Evolutionary conservation across 2,888 invertebrate genomes (phyloP), one percentile per base, ranked within the genome.

Genomic region (Oscheius sp.): DNA sequence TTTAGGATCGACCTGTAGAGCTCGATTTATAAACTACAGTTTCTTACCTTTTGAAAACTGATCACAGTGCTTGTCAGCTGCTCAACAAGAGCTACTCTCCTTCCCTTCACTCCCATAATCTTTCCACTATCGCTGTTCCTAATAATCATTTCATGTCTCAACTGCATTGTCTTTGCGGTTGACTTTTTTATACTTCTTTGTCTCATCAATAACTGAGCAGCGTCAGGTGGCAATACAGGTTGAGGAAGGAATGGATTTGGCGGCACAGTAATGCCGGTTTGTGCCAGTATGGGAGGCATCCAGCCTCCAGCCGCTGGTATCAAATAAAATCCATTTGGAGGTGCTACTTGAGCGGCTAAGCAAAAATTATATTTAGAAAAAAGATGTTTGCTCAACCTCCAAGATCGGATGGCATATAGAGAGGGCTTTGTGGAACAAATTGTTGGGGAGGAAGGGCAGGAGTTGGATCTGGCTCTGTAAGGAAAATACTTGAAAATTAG

Each of bases 1-100:
- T 83, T 95, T 95, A 79, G 94, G 93, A 88, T 92, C 94, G 78
- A 96, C 95, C 79, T 79, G 45, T 61, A 31, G 2, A 20, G 10
- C 17, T 17, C 27, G 12, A 45, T 2, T 45, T 3, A 63, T 3
- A 34, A 4, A 25, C 3, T 50, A 20, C 27, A 15, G 12, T 53
- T 10, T 3, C 1, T 29, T 6, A 79, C 80, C 72, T 95, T 92
- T 91, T 96, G 95, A 91, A 96, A 96, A 89, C 95, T 95, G 90
- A 96, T 95, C 89, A 96, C 94, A 88, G 95, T 95, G 90, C 95
- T 94, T 90, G 94, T 95, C 90, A 96, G 92, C 90, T 95, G 95
- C 91, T 96, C 96, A 89, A 96, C 96, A 92, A 95, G 94, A 91
- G 95, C 95, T 89, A 96, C 95, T 89, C 96, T 91, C 88, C 95